Evolutionary conservation across 2,113 vertebrate species (phyloP).

Genomic region (Toxostoma redivivum): DNA sequence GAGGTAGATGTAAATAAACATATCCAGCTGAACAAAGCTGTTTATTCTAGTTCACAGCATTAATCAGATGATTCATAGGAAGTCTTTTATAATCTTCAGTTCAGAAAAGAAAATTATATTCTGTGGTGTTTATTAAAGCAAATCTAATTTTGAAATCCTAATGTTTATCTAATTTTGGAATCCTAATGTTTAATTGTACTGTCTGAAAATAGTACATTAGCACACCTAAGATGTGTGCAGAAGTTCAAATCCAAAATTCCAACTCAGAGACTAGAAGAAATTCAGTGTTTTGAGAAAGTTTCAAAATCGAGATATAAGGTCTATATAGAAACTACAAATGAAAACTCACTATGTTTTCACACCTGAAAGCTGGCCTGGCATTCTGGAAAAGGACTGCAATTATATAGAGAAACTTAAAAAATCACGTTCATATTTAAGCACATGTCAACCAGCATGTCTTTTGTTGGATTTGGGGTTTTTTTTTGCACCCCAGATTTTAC

Average conservation of each 20-base stretch:
- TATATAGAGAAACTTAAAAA: background rate
- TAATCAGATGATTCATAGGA: background rate
- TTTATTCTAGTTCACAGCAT: background rate
- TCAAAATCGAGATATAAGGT: background rate
- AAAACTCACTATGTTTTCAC: background rate
- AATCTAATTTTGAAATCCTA: background rate
- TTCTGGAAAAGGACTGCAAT: background rate
- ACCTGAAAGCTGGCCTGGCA: background rate
- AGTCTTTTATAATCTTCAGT: background rate
- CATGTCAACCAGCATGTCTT: background rate
- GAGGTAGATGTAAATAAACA: background rate
- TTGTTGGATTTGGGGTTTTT: background rate
- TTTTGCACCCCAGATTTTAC: background rate
- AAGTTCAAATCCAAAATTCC: background rate
- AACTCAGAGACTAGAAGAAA: background rate
- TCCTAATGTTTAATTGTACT: background rate
- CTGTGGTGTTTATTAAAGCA: background rate
- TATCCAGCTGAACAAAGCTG: background rate
- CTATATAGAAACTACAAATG: rapidly evolving
- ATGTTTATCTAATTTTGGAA: background rate
- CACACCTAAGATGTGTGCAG: background rate
- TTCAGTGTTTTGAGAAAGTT: background rate
- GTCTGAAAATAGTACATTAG: background rate
- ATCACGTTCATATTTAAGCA: background rate
- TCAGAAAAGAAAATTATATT: background rate